phyloP scores from a whole-genome alignment of 92 coral and sea anemone genomes.

The Epizoanthus stellaris region DNA sequence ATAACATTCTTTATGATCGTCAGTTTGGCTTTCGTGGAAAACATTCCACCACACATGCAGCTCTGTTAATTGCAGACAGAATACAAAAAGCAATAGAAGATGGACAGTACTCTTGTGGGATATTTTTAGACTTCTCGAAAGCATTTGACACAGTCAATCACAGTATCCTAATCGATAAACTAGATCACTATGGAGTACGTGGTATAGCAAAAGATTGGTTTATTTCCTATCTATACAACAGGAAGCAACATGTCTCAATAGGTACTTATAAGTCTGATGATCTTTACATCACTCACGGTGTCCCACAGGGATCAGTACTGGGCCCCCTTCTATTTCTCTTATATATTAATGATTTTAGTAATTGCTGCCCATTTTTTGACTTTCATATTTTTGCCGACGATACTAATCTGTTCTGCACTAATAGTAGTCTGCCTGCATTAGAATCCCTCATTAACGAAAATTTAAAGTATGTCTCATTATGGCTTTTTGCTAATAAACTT shows the following conservation, averaged over 20 bases:
- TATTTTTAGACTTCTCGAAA: no score
- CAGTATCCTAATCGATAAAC: constrained; percentile 6
- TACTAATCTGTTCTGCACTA: neutral
- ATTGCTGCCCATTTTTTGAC: constrained; percentile 3
- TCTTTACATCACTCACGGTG: constrained; percentile 1
- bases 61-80: no score
- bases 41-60: no score
- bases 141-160: constrained; percentile 6
- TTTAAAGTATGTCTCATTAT: neutral
- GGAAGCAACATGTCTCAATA: constrained; percentile 13
- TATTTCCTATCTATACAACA: constrained; percentile 17
- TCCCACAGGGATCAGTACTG: constrained; percentile 20
- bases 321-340: constrained; percentile 37
- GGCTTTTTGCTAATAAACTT: neutral
- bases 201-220: constrained; percentile 44
- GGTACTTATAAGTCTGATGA: neutral
- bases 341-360: constrained; percentile 32
- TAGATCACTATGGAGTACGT: constrained; percentile 26
- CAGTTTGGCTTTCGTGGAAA: constrained; percentile 45
- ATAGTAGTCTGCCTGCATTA: neutral
- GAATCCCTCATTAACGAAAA: neutral
- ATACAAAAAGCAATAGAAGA: no score
- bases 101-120: no score
- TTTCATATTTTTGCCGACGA: constrained; percentile 43
- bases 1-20: constrained; percentile 43